phyloP scores from a whole-genome alignment of 2,797 vertebrate species.

The Gambusia yucatana region DNA sequence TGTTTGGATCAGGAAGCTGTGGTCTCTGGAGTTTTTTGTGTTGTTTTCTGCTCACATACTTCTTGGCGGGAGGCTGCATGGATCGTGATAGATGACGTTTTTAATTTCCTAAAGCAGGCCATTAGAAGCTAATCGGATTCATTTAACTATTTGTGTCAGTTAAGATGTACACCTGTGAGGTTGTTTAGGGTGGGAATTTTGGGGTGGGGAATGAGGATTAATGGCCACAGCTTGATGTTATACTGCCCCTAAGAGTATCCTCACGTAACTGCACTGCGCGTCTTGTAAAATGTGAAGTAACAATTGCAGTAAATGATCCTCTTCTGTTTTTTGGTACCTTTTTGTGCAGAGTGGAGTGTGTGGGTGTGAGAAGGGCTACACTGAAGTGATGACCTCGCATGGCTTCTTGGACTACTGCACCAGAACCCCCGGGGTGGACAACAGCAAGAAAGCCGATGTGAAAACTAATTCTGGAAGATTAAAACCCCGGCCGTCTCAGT shows the following conservation, averaged over 20 bases:
- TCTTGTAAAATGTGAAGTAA: slow-evolving; percentile 6
- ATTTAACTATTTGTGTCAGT: slow-evolving; percentile 34
- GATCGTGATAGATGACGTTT: slow-evolving; percentile 53
- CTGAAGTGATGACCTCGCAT: slow-evolving; percentile 94
- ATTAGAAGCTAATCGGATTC: slow-evolving; percentile 46
- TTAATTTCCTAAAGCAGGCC: slow-evolving; percentile 43
- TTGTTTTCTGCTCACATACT: slow-evolving; percentile 11
- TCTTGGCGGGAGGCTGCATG: slow-evolving; percentile 12
- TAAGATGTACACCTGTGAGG: slow-evolving; percentile 15
- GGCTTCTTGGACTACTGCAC: slow-evolving; percentile 97
- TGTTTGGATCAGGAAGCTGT: slow-evolving; percentile 27
- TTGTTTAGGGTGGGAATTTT: not conserved
- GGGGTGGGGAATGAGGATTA: slow-evolving; percentile 26
- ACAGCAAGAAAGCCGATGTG: slow-evolving; percentile 95
- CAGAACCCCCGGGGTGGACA: slow-evolving; percentile 91
- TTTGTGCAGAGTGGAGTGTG: slow-evolving; percentile 89
- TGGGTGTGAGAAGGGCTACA: slow-evolving; percentile 94
- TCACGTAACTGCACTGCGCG: slow-evolving; percentile 56
- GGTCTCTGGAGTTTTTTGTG: slow-evolving; percentile 19
- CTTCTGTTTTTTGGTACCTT: not conserved
- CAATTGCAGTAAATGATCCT: slow-evolving; percentile 23
- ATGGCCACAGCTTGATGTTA: slow-evolving; percentile 39
- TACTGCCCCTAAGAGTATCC: slow-evolving; percentile 73
- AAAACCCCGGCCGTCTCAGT: slow-evolving; percentile 90
- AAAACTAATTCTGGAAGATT: slow-evolving; percentile 91